Base-by-base conservation (phyloP, 2,888 invertebrate genomes). In the Amaurobius ferox region DNA sequence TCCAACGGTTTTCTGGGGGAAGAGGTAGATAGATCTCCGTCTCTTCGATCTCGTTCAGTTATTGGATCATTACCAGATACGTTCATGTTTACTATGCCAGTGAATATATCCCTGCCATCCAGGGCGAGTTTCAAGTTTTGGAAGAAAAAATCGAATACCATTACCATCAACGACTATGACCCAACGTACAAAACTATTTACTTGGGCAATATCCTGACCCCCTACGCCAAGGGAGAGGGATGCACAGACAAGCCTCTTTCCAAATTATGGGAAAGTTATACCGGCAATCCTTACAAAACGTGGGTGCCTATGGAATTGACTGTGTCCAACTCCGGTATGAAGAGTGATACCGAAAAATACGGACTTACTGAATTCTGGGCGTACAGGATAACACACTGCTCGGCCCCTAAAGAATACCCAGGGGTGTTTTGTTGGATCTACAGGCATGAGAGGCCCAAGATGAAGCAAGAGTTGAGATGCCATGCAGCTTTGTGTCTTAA, bases 331-430 rank as follows among this genome's bases (percentile, higher is more conserved):
- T 96, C 97, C 48, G 98, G 99, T 9, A 93, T 99, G 88, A 97
- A 97, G 91, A 98, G 98, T 19, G 95, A 96, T 90, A 99, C 99
- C 89, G 95, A 97, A 91, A 98, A 98, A 91, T 98, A 98, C 92
- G 99, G 99, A 0, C 93, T 98, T 80, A 99, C 98, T 9, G 99
- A 99, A 92, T 99, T 99, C 92, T 97, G 98, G 96, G 96, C 98
- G 32, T 97, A 99, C 92, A 94, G 98, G 86, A 95, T 99, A 90
- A 98, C 98, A 16, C 97, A 96, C 92, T 98, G 98, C 92, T 95
- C 96, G 89, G 97, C 98, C 68, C 98, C 98, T 30, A 94, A 95
- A 26, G 95, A 96, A 89, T 98, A 97, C 91, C 98, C 99, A 6
- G 90, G 91, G 62, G 90, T 93, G 16, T 93, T 93, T 90, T 91